Evolutionary conservation across 2,113 vertebrate species (phyloP).

Genomic region (Nymphicus hollandicus): DNA sequence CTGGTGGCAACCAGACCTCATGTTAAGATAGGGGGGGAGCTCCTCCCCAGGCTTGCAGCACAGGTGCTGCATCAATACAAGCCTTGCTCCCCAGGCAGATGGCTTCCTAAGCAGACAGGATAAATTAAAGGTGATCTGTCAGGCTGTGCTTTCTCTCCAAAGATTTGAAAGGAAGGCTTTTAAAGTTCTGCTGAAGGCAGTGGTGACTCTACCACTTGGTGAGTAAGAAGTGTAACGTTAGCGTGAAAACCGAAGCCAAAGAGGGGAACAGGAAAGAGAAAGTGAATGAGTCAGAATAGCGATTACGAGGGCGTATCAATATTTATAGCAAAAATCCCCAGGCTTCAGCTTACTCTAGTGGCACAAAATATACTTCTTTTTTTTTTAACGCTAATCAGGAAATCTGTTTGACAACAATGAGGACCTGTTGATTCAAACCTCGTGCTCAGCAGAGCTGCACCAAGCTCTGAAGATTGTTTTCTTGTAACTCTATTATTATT

Average conservation of each 20-base stretch:
- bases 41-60: not conserved
- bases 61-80: not conserved
- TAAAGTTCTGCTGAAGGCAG: not conserved
- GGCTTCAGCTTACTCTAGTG: not conserved
- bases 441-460: not conserved
- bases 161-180: not conserved
- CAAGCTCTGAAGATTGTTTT: not conserved
- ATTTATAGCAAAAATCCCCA: constrained; percentile 45
- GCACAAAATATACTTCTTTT: not conserved
- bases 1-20: not conserved
- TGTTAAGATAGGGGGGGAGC: fast-evolving
- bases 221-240: constrained; percentile 20
- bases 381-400: not conserved
- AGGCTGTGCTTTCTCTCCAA: not conserved
- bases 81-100: not conserved
- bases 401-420: constrained; percentile 12
- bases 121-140: constrained; percentile 23
- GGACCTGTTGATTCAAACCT: constrained; percentile 23
- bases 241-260: not conserved
- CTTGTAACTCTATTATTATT: not conserved
- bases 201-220: not conserved
- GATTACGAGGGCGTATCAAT: constrained; percentile 15
- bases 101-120: not conserved
- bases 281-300: constrained; percentile 22
- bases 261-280: not conserved